Conservation (phyloP, 2,888 invertebrate species). For the Portevinia maculata region DNA sequence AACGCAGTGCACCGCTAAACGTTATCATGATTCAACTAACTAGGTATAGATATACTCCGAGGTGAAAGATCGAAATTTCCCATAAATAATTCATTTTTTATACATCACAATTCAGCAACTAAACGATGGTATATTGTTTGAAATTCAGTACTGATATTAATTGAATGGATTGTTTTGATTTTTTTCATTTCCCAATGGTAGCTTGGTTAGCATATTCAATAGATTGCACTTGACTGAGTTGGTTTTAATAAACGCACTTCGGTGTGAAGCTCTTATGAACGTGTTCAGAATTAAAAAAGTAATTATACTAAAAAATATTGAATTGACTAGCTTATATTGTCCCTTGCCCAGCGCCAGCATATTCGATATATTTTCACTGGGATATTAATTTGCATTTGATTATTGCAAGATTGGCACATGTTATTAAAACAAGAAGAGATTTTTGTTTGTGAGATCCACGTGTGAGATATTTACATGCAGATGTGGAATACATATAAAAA, state of each 20-base stretch:
- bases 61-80: constrained; percentile 21
- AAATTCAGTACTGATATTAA: constrained; percentile 18
- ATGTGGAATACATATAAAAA: too few species aligned
- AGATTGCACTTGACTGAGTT: constrained; percentile 18
- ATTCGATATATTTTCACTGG: neutral
- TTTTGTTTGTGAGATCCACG: neutral
- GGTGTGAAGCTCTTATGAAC: constrained; percentile 8
- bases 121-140: constrained; percentile 16
- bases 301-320: constrained; percentile 5
- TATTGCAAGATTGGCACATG: constrained; percentile 6
- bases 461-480: neutral
- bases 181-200: constrained; percentile 6
- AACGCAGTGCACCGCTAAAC: neutral
- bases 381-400: neutral
- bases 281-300: constrained; percentile 28
- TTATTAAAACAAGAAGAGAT: neutral
- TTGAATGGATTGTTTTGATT: constrained; percentile 26
- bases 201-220: constrained; percentile 37
- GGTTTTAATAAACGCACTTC: constrained; percentile 10
- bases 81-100: constrained; percentile 25
- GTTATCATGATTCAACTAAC: neutral
- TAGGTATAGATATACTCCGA: neutral
- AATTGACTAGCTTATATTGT: constrained; percentile 35
- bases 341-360: constrained; percentile 16
- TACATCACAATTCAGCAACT: constrained; percentile 4